Conservation (phyloP, 2,113 vertebrate genomes). For the Nanorana parkeri region DNA sequence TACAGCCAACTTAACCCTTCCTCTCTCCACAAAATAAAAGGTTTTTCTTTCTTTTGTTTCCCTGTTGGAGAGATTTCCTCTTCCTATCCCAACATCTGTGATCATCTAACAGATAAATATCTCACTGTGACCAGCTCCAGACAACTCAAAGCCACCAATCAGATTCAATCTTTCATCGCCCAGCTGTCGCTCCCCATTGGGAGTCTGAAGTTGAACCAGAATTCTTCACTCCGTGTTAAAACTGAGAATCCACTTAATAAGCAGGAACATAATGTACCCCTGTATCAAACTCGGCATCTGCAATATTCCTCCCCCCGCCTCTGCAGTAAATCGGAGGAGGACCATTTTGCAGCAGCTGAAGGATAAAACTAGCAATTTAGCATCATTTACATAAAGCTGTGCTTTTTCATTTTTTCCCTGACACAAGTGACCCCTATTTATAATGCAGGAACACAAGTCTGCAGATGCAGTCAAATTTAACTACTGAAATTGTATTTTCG, state of each 20-base stretch:
- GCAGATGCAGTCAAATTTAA: constrained; percentile 50
- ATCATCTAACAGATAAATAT: too few relatives aligned
- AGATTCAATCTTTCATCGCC: too few relatives aligned
- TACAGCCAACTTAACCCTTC: too few relatives aligned
- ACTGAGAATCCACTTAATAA: not conserved
- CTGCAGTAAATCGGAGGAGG: constrained; percentile 39
- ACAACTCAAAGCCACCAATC: too few relatives aligned
- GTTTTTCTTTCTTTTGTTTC: too few relatives aligned
- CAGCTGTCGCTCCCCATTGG: too few relatives aligned
- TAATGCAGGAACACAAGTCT: constrained; percentile 48
- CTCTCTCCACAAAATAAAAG: too few relatives aligned
- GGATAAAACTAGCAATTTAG: constrained; percentile 53
- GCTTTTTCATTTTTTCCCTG: constrained; percentile 50
- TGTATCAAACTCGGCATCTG: not conserved
- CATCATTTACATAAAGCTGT: constrained; percentile 53
- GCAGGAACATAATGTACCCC: not conserved
- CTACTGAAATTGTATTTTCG: constrained; percentile 27
- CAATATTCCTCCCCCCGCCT: not conserved
- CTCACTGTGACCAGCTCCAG: too few relatives aligned
- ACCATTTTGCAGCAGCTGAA: constrained; percentile 32
- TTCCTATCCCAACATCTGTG: too few relatives aligned
- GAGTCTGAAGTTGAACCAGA: too few relatives aligned
- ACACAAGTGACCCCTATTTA: constrained; percentile 53
- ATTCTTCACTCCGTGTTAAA: too few relatives aligned
- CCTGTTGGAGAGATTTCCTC: too few relatives aligned